Conservation (phyloP, 2,888 invertebrate genomes). For the Athrips mouffetella region DNA sequence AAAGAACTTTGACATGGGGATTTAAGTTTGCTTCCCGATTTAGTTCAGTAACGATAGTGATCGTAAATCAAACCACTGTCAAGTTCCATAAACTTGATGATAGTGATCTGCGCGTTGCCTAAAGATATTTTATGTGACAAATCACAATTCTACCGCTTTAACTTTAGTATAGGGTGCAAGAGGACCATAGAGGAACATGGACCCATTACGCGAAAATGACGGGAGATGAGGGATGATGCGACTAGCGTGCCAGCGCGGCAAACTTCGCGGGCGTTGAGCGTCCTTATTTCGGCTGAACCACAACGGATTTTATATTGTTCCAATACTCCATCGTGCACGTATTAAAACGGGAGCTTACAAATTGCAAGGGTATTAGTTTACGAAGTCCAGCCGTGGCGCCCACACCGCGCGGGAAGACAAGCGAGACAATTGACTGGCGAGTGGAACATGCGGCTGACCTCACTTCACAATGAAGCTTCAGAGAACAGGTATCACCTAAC, state of each 20-base stretch:
- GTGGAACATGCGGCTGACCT: slow-evolving; percentile 52
- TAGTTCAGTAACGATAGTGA: too few relatives aligned
- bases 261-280: slow-evolving; percentile 26
- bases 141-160: background rate
- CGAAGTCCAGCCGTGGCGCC: slow-evolving; percentile 19
- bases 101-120: slow-evolving; percentile 1
- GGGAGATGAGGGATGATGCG: background rate
- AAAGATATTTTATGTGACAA: background rate
- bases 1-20: too few relatives aligned
- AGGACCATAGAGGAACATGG: too few relatives aligned
- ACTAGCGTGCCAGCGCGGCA: slow-evolving; percentile 20
- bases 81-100: too few relatives aligned
- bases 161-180: background rate
- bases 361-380: background rate
- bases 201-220: background rate
- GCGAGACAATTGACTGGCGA: slow-evolving; percentile 66
- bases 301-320: background rate
- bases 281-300: background rate
- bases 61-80: too few relatives aligned
- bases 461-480: slow-evolving; percentile 62
- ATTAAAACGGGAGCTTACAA: background rate
- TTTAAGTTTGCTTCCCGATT: too few relatives aligned
- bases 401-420: slow-evolving; percentile 43
- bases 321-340: background rate
- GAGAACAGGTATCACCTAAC: slow-evolving; percentile 73